phyloP scores from a whole-genome alignment of 92 coral and sea anemone genomes.

The Parazoanthus swiftii region DNA sequence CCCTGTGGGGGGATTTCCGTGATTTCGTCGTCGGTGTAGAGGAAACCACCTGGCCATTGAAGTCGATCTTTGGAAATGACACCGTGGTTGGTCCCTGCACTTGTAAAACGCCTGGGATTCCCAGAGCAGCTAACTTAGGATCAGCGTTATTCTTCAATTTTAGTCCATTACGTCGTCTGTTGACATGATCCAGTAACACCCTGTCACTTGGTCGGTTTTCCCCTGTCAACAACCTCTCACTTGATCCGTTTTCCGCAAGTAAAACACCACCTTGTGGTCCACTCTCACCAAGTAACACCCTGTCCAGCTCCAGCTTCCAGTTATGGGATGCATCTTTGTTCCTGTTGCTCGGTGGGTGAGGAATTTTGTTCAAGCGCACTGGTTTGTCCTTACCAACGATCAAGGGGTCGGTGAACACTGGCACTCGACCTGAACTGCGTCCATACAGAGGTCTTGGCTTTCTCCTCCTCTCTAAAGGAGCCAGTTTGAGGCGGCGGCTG shows the following conservation, averaged over 20 bases:
- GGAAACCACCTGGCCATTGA: neutral
- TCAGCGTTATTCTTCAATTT: neutral
- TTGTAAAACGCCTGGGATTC: neutral
- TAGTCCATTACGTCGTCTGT: neutral
- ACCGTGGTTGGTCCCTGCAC: neutral
- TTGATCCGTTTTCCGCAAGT: neutral
- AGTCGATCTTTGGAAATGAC: slow-evolving; percentile 7
- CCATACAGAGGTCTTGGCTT: slow-evolving; percentile 23
- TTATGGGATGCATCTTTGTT: neutral
- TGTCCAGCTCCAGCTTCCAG: slow-evolving; percentile 15
- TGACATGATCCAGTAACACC: neutral
- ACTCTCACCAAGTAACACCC: slow-evolving; percentile 18
- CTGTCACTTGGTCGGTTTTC: neutral
- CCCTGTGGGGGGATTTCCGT: neutral
- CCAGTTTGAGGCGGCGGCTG: slow-evolving; percentile 11
- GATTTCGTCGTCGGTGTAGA: neutral
- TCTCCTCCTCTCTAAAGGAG: slow-evolving; percentile 24
- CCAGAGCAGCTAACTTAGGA: slow-evolving; percentile 5
- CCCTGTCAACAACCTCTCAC: neutral
- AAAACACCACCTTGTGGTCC: neutral
- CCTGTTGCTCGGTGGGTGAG: neutral
- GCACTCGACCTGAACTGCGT: slow-evolving; percentile 13
- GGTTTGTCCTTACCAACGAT: slow-evolving; percentile 25
- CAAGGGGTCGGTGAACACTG: slow-evolving; percentile 22
- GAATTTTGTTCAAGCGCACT: slow-evolving; percentile 16